Evolutionary conservation across 2,888 invertebrate species (phyloP), one percentile per base, ranked within the genome.

Genomic region (Sminthurides aquaticus): DNA sequence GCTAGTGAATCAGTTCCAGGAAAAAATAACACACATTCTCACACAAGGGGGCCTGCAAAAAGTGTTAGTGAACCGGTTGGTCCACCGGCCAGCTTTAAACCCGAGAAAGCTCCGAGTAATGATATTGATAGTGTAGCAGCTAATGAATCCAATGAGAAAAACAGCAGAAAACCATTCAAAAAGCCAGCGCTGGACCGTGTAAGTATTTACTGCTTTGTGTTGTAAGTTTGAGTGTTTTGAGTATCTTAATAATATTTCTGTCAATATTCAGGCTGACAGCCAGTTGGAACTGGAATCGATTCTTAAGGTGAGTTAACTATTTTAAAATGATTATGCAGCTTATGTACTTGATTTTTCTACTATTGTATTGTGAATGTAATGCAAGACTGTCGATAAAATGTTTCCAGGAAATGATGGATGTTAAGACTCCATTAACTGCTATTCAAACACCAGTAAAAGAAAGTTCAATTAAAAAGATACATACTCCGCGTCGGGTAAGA

Each of bases 351-450:
- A n/a, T n/a, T n/a, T n/a, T n/a, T n/a, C n/a, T n/a, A n/a, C n/a
- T n/a, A n/a, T n/a, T n/a, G n/a, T n/a, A n/a, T n/a, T n/a, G n/a
- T n/a, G n/a, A n/a, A n/a, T n/a, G n/a, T n/a, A n/a, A n/a, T n/a
- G n/a, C n/a, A n/a, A n/a, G n/a, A n/a, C n/a, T n/a, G n/a, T n/a
- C n/a, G n/a, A n/a, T n/a, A n/a, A n/a, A n/a, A n/a, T n/a, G n/a
- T n/a, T n/a, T 67, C 28, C 60, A 74, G 74, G 74, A 74, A 69
- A 74, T 74, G 74, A 74, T 71, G 69, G 73, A 74, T 68, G 71
- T 73, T 24, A 70, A 67, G 49, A 59, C 73, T 65, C 74, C 74
- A 62, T 62, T 74, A 55, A 73, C 73, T 65, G 72, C 69, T 65
- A 72, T 73, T 64, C 71, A 67, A 52, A 72, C 71, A 60, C 73